Evolutionary conservation across 2,888 invertebrate species (phyloP).

Genomic region (Drosophila cracens): DNA sequence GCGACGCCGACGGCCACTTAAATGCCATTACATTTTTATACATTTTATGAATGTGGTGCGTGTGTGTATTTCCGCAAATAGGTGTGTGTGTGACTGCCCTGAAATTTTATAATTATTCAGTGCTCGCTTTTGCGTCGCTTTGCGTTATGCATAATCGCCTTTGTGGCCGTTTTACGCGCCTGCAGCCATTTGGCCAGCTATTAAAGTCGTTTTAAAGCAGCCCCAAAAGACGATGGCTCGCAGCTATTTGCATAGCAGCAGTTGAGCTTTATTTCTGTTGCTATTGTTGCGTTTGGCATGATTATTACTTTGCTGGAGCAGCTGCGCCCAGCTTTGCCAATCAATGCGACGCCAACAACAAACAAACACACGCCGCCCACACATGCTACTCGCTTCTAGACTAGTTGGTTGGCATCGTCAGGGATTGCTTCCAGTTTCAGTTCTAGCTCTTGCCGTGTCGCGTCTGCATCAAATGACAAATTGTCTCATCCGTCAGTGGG

Average conservation of each 20-base stretch:
- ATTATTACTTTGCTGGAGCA: slow-evolving; percentile 62
- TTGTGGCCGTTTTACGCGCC: slow-evolving; percentile 42
- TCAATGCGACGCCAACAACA: slow-evolving; percentile 37
- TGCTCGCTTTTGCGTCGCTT: slow-evolving; percentile 40
- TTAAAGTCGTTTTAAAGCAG: slow-evolving; percentile 56
- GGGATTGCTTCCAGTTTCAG: slow-evolving; percentile 23
- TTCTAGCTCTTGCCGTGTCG: slow-evolving; percentile 49
- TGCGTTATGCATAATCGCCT: slow-evolving; percentile 60
- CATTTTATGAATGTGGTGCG: slow-evolving; percentile 60
- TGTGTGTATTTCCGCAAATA: slow-evolving; percentile 27
- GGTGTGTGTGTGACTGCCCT: slow-evolving; percentile 24
- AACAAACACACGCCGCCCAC: slow-evolving; percentile 14
- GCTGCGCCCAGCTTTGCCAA: slow-evolving; percentile 51
- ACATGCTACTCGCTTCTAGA: slow-evolving; percentile 34
- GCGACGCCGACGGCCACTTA: slow-evolving; percentile 73
- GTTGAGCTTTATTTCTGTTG: slow-evolving; percentile 43
- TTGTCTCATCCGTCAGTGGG: slow-evolving; percentile 75
- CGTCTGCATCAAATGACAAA: slow-evolving; percentile 77
- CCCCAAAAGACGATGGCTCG: slow-evolving; percentile 15
- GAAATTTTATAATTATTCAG: slow-evolving; percentile 80
- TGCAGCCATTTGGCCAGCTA: slow-evolving; percentile 64
- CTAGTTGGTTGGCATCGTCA: slow-evolving; percentile 51
- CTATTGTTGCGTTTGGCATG: slow-evolving; percentile 34
- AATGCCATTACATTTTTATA: slow-evolving; percentile 81
- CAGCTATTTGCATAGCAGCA: slow-evolving; percentile 63